These are phyloP conservation scores for Entosphenus tridentatus DNA, from an alignment of 2,113 vertebrate genomes.

Conservation along the genomic window DNA sequence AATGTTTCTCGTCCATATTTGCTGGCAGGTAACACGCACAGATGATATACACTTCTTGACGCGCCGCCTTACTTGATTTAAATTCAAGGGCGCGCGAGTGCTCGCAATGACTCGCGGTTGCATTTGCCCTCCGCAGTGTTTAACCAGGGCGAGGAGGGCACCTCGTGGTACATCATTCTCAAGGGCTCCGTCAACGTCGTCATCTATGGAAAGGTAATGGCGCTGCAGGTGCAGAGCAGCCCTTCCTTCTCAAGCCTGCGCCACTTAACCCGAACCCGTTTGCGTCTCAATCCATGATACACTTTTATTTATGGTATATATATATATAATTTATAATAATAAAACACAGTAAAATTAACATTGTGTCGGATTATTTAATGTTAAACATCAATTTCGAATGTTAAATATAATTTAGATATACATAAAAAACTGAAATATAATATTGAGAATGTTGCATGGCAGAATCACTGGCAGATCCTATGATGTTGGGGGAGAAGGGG, in stretches of 20 bases:
- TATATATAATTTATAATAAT: neutral
- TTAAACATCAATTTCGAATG: neutral
- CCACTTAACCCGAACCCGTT: fast-evolving
- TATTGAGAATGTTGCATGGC: too few species aligned
- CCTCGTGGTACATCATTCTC: slow-evolving; percentile 96
- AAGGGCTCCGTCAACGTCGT: slow-evolving; percentile 96
- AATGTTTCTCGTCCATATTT: too few species aligned
- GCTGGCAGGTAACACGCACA: too few species aligned
- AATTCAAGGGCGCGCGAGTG: too few species aligned
- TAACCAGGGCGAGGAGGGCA: slow-evolving; percentile 95
- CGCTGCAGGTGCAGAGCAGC: neutral
- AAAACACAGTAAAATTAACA: slow-evolving; percentile 4
- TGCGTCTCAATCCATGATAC: too few species aligned
- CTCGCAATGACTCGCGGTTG: neutral
- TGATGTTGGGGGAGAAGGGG: too few species aligned
- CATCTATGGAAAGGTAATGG: slow-evolving; percentile 84
- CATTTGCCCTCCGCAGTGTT: slow-evolving; percentile 45
- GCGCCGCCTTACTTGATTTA: too few species aligned
- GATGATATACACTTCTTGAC: too few species aligned
- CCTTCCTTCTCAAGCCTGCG: neutral
- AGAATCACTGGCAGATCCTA: too few species aligned
- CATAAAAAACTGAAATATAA: too few species aligned
- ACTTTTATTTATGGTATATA: neutral
- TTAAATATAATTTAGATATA: too few species aligned
- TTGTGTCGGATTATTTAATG: neutral